Evolutionary conservation across 2,797 vertebrate species (phyloP), one percentile per base, ranked within the genome.

Genomic region (Mus minutoides): DNA sequence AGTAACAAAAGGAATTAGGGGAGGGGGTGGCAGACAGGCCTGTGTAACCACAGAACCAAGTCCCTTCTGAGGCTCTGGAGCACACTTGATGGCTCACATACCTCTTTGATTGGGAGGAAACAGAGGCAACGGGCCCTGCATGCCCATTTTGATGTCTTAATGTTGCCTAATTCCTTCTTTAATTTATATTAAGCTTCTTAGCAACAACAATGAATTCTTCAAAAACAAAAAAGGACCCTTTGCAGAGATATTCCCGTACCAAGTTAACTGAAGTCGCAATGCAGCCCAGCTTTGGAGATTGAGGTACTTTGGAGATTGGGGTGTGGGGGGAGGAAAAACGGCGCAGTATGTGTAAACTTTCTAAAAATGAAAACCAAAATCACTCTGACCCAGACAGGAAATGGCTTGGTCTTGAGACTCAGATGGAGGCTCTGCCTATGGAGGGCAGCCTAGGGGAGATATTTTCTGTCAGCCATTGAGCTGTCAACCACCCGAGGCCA

Each of bases 161-260:
- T 98, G 98, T 98, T 98, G 97, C 96, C 98, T 99, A 99, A 99
- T 99, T 98, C 99, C 98, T 98, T 98, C 98, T 99, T 98, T 99
- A 99, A 99, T 98, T 98, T 98, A 98, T 98, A 98, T 98, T 99
- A 99, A 99, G 98, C 99, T 98, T 98, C 98, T 99, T 99, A 99
- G 98, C 98, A 97, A 97, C 98, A 98, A 98, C 97, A 98, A 98
- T 98, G 98, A 98, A 98, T 98, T 98, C 98, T 98, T 98, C 98
- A 98, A 98, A 98, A 98, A 99, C 98, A 98, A 98, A 98, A 98
- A 98, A 98, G 78, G 97, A 96, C 97, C 97, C 96, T 98, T 98
- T 94, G 96, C 97, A 98, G 97, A 98, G 98, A 98, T 98, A 97
- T 98, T 98, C 95, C 90, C 94, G 92, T 85, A 97, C 97, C 91